A percentile compares a stretch with the other conserved stretches of the same genome.
Conservation (phyloP, 2,113 vertebrate species). For the Microcebus ravelobensis region DNA sequence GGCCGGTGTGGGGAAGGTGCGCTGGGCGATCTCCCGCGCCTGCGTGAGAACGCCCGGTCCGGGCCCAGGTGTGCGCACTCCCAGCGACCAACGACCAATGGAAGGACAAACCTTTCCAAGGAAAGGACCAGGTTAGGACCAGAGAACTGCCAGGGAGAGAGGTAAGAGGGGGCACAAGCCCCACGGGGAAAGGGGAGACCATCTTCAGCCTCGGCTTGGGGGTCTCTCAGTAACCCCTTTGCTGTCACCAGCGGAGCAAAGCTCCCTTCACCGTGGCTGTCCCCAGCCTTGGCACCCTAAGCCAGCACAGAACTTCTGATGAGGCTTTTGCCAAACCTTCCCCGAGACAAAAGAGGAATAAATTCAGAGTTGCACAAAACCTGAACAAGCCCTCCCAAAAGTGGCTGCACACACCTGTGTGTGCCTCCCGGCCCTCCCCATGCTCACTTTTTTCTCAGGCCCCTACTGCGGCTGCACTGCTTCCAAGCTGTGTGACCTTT, state of each 20-base stretch:
- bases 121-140: background rate
- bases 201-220: background rate
- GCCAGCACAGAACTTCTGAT: constrained; percentile 31
- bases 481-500: background rate
- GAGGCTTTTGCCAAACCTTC: background rate
- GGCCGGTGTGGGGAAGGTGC: background rate
- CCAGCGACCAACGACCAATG: background rate
- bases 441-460: no score
- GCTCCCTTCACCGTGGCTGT: background rate
- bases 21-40: background rate
- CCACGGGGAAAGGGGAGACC: background rate
- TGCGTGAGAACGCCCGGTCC: background rate
- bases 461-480: background rate
- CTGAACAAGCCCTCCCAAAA: background rate
- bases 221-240: background rate
- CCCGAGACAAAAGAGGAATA: background rate
- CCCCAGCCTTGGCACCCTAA: background rate
- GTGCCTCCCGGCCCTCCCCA: background rate
- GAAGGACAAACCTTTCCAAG: background rate
- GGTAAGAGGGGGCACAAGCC: background rate
- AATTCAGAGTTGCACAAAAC: background rate
- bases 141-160: background rate
- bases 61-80: background rate
- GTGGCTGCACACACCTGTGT: background rate
- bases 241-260: background rate